phyloP scores from a whole-genome alignment of 2,888 invertebrate species.

The Clostera curtula region DNA sequence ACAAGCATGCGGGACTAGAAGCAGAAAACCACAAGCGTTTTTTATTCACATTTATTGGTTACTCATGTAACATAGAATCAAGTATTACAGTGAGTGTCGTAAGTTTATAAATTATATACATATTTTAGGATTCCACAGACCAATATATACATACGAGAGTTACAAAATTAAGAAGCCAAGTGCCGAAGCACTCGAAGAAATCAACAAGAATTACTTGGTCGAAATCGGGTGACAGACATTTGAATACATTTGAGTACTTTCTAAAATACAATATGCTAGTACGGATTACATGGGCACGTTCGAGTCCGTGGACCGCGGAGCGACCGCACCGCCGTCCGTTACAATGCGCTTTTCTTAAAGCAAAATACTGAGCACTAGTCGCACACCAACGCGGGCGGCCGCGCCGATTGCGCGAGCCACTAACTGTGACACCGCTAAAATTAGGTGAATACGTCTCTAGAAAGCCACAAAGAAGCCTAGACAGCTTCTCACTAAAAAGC shows the following conservation, averaged over 20 bases:
- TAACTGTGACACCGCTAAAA: too few relatives aligned
- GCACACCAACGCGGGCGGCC: too few relatives aligned
- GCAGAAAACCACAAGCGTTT: slow-evolving; percentile 68
- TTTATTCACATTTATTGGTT: slow-evolving; percentile 69
- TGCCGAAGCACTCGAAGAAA: slow-evolving; percentile 16
- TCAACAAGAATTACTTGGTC: slow-evolving; percentile 19
- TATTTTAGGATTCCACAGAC: slow-evolving; percentile 22
- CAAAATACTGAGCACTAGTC: too few relatives aligned
- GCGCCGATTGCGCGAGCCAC: too few relatives aligned
- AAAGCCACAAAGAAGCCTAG: slow-evolving; percentile 20
- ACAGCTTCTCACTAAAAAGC: slow-evolving; percentile 16
- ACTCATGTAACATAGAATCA: slow-evolving; percentile 52
- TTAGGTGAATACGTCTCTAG: slow-evolving; percentile 15
- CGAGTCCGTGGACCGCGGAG: slow-evolving; percentile 9
- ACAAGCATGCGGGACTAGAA: slow-evolving; percentile 69
- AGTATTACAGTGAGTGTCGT: slow-evolving; percentile 49
- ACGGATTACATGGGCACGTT: slow-evolving; percentile 21
- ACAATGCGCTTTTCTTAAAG: slow-evolving; percentile 15
- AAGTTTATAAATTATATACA: slow-evolving; percentile 40
- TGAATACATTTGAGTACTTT: slow-evolving; percentile 15
- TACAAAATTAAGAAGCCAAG: slow-evolving; percentile 27
- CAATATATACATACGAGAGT: slow-evolving; percentile 27
- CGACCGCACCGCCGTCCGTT: slow-evolving; percentile 8
- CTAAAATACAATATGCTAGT: slow-evolving; percentile 19
- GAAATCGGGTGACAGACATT: slow-evolving; percentile 17